A percentile compares a stretch with the other conserved stretches of the same genome.
These are phyloP conservation scores for Zaprionus taronus DNA, from an alignment of 1,140 invertebrate genomes.

Conservation along the genomic window DNA sequence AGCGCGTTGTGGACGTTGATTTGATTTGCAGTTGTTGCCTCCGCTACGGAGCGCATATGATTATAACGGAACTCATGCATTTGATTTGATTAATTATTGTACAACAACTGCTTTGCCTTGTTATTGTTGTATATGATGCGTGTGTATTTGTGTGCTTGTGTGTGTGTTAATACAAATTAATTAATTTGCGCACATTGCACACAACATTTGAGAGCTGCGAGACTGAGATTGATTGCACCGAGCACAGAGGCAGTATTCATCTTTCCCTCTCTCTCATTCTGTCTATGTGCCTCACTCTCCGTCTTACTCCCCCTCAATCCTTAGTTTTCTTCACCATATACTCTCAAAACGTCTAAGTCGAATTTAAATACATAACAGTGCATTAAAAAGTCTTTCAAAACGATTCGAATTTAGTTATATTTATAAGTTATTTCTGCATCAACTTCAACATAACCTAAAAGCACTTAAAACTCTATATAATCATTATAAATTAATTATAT, in stretches of 20 bases:
- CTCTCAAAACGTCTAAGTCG: neutral
- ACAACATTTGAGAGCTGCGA: slow-evolving; percentile 32
- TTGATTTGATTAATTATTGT: slow-evolving; percentile 79
- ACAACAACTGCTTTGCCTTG: slow-evolving; percentile 51
- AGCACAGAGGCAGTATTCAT: neutral
- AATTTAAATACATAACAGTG: neutral
- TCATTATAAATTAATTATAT: slow-evolving; percentile 12
- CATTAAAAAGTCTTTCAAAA: neutral
- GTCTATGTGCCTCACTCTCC: neutral
- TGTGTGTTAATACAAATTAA: slow-evolving; percentile 78
- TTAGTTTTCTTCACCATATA: neutral
- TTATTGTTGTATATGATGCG: neutral
- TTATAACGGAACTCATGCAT: slow-evolving; percentile 68
- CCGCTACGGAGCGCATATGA: slow-evolving; percentile 64
- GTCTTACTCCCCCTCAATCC: no score
- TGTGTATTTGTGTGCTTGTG: slow-evolving; percentile 19
- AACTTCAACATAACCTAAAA: neutral
- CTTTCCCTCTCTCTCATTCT: neutral
- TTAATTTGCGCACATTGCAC: slow-evolving; percentile 76
- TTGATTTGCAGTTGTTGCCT: slow-evolving; percentile 66
- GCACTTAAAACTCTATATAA: neutral
- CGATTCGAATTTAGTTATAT: neutral
- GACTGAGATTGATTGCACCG: slow-evolving; percentile 75
- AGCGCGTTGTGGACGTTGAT: slow-evolving; percentile 70
- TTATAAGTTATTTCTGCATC: neutral